phyloP scores from a whole-genome alignment of 2,888 invertebrate genomes.

The Agapostemon virescens region DNA sequence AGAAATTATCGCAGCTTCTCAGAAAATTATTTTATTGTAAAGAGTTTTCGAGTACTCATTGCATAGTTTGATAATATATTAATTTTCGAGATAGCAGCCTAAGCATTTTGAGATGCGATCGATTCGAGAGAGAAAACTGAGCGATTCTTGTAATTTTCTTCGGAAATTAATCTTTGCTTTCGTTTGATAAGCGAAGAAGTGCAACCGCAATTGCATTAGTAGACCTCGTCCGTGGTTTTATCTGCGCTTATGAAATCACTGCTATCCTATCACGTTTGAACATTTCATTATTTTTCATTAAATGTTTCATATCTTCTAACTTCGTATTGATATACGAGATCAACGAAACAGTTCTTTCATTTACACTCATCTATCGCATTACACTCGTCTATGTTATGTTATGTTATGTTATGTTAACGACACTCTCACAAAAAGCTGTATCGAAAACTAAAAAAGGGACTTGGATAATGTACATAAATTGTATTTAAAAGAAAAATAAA shows the following conservation, averaged over 20 bases:
- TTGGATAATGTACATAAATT: background rate
- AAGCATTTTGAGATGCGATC: background rate
- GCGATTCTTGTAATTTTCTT: background rate
- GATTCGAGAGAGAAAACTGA: background rate
- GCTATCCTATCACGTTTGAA: background rate
- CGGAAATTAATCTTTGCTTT: background rate
- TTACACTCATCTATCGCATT: background rate
- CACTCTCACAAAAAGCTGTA: background rate
- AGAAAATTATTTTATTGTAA: no score
- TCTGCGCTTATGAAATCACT: background rate
- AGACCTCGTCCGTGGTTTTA: background rate
- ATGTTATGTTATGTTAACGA: no score
- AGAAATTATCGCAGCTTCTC: no score
- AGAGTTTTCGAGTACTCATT: no score
- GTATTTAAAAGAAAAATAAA: no score
- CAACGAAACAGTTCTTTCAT: background rate
- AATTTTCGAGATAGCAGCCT: background rate
- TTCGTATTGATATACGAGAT: background rate
- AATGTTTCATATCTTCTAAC: background rate
- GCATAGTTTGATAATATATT: no score
- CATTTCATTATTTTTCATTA: background rate
- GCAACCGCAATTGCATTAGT: background rate
- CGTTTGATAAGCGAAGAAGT: background rate
- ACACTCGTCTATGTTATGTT: no score
- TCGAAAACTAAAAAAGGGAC: background rate